Evolutionary conservation across 2,888 invertebrate species (phyloP).

Genomic region (Drosophila birchii): DNA sequence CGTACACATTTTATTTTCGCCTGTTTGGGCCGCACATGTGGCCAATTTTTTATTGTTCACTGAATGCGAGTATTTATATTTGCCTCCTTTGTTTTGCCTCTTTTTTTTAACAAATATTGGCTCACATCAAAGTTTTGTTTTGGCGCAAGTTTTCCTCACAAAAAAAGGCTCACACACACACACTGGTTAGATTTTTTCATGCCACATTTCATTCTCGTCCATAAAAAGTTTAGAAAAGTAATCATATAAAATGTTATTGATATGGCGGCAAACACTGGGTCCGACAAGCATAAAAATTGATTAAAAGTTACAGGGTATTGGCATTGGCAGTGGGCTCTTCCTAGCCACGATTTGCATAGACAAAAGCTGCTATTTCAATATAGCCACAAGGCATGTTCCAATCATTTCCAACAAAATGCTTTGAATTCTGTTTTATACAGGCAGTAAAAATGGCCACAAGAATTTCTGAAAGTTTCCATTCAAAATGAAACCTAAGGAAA

Average conservation of each 20-base stretch:
- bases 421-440: slow-evolving; percentile 12
- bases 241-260: slow-evolving; percentile 78
- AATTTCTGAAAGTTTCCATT: neutral
- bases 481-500: slow-evolving; percentile 1
- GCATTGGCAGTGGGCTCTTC: neutral
- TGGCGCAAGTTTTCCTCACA: slow-evolving; percentile 49
- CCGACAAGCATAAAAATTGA: slow-evolving; percentile 58
- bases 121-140: slow-evolving; percentile 52
- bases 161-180: neutral
- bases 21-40: slow-evolving; percentile 65
- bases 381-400: slow-evolving; percentile 27
- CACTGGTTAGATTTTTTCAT: slow-evolving; percentile 52
- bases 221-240: slow-evolving; percentile 80
- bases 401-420: slow-evolving; percentile 31
- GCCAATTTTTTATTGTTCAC: slow-evolving; percentile 75
- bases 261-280: slow-evolving; percentile 58
- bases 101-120: slow-evolving; percentile 67
- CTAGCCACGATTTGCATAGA: slow-evolving; percentile 38
- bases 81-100: slow-evolving; percentile 50
- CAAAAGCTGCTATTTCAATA: slow-evolving; percentile 13
- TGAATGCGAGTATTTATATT: slow-evolving; percentile 57
- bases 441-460: slow-evolving; percentile 20
- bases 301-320: slow-evolving; percentile 58
- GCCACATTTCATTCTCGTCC: slow-evolving; percentile 71
- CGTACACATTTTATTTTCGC: slow-evolving; percentile 27